Conservation (phyloP, 1,140 invertebrate species). For the Arctopsyche grandis region DNA sequence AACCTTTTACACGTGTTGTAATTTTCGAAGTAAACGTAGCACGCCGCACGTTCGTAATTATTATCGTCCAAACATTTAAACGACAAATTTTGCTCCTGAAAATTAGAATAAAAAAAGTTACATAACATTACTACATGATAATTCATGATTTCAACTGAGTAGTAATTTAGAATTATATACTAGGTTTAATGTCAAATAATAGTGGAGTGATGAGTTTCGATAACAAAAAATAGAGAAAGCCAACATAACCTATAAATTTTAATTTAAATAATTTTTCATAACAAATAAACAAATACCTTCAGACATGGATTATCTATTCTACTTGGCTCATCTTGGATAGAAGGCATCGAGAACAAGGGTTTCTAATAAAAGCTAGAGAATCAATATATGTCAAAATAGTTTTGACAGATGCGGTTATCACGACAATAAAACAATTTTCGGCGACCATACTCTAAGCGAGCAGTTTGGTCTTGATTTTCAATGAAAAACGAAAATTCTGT, state of each 20-base stretch:
- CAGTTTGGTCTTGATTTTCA: too few relatives aligned
- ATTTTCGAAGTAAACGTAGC: conserved; percentile 71
- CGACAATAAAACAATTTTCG: too few relatives aligned
- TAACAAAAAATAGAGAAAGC: too few relatives aligned
- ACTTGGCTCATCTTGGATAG: too few relatives aligned
- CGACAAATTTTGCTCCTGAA: conserved; percentile 70
- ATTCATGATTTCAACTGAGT: too few relatives aligned
- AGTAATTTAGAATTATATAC: conserved; percentile 28
- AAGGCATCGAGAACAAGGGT: not conserved
- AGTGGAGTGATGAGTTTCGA: too few relatives aligned
- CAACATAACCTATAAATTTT: not conserved
- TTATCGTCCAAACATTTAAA: conserved; percentile 71
- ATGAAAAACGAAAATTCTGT: too few relatives aligned
- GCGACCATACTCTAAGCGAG: too few relatives aligned
- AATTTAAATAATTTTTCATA: not conserved
- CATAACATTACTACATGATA: too few relatives aligned
- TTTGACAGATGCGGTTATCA: not conserved
- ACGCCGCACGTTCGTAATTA: conserved; percentile 70
- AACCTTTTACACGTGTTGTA: conserved; percentile 74
- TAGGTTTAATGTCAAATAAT: too few relatives aligned
- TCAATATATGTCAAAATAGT: not conserved
- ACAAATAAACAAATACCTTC: conserved; percentile 26
- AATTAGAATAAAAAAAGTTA: not conserved
- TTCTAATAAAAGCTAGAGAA: not conserved
- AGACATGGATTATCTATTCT: conserved; percentile 37